Conservation (phyloP, 2,797 vertebrate species). For the Rhodeus uyekii region DNA sequence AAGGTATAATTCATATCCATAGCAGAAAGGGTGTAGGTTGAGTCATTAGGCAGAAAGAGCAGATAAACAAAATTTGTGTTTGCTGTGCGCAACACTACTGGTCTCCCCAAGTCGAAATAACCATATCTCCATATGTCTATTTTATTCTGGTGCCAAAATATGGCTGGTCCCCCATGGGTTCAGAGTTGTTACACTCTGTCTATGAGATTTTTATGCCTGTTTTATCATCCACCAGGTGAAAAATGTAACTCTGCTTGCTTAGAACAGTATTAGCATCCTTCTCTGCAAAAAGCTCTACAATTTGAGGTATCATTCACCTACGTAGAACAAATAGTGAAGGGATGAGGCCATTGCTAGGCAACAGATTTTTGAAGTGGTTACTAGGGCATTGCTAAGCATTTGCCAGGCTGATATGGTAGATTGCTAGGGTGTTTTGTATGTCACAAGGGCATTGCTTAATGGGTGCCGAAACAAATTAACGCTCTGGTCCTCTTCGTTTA, state of each 20-base stretch:
- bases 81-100: not conserved
- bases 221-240: not conserved
- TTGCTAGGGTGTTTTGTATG: not conserved
- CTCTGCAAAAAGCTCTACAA: not conserved
- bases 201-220: conserved; percentile 4
- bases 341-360: not conserved
- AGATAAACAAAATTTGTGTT: not conserved
- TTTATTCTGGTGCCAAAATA: conserved; percentile 3
- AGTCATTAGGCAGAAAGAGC: not conserved
- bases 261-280: not conserved
- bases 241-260: not conserved
- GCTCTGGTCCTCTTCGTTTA: too few relatives aligned
- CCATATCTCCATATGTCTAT: conserved; percentile 25
- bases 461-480: too few relatives aligned
- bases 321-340: not conserved
- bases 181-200: conserved; percentile 20
- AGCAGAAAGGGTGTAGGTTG: not conserved
- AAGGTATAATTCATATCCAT: not conserved
- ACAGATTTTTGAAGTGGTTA: not conserved
- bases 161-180: conserved; percentile 4
- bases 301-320: not conserved
- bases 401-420: not conserved
- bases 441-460: not conserved
- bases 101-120: conserved; percentile 1
- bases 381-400: not conserved